These are phyloP conservation scores for Takifugu flavidus DNA, from an alignment of 2,113 vertebrate genomes.

Conservation along the genomic window DNA sequence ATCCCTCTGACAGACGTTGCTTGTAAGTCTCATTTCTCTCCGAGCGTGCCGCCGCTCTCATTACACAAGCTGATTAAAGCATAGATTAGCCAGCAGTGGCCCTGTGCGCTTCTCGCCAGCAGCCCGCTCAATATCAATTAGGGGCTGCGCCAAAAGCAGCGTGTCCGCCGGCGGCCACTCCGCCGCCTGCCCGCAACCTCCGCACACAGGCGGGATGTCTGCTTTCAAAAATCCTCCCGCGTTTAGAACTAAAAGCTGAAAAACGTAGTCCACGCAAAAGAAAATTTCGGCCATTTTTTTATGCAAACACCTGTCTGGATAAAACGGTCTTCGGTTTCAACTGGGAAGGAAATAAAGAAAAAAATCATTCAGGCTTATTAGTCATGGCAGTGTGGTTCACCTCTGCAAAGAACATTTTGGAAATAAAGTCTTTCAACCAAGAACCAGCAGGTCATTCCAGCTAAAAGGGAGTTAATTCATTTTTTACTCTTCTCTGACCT, in stretches of 20 bases:
- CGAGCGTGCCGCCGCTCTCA: conserved; percentile 98
- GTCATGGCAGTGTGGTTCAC: conserved; percentile 26
- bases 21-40: conserved; percentile 99
- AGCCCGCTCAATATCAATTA: conserved; percentile 99
- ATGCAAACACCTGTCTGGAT: conserved; percentile 28
- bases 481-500: conserved; percentile 75
- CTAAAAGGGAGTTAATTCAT: conserved; percentile 79
- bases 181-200: conserved; percentile 83
- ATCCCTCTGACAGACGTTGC: conserved; percentile 97
- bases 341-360: not conserved
- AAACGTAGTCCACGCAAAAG: no score
- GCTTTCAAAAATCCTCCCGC: conserved; percentile 61
- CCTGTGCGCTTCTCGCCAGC: conserved; percentile 93
- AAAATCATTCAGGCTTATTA: conserved; percentile 42
- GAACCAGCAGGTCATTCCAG: conserved; percentile 79
- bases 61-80: conserved; percentile 99
- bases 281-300: no score
- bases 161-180: conserved; percentile 71
- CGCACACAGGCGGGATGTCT: conserved; percentile 61
- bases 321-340: not conserved
- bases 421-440: conserved; percentile 59
- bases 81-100: conserved; percentile 99
- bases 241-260: not conserved
- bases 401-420: conserved; percentile 30
- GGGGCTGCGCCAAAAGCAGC: conserved; percentile 82